phyloP scores from a whole-genome alignment of 2,888 invertebrate genomes.

The Zeuzera pyrina region DNA sequence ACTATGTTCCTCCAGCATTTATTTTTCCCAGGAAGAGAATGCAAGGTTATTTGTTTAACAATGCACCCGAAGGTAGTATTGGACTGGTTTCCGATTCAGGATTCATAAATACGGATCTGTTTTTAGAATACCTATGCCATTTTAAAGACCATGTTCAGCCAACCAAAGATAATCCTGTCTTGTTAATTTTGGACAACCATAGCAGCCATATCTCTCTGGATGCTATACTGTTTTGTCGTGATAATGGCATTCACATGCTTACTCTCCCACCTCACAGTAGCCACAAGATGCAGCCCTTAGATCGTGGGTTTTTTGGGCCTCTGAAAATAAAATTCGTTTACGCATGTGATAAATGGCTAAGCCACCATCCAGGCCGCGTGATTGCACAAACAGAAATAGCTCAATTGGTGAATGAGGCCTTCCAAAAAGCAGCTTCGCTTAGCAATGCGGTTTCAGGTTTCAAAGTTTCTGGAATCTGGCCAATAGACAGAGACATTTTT shows the following conservation, averaged over 20 bases:
- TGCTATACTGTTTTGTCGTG: conserved; percentile 7
- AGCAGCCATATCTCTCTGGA: conserved; percentile 9
- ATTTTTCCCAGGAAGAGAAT: conserved; percentile 24
- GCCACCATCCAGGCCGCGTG: conserved; percentile 3
- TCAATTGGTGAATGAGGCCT: background rate
- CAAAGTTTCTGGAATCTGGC: background rate
- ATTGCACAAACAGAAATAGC: background rate
- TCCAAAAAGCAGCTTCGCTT: background rate
- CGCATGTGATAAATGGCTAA: conserved; percentile 13
- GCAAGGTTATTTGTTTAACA: conserved; percentile 18
- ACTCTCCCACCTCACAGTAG: conserved; percentile 11
- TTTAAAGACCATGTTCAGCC: background rate
- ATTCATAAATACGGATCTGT: conserved; percentile 17
- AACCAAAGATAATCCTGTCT: conserved; percentile 9
- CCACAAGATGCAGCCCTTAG: conserved; percentile 11
- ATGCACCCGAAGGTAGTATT: conserved; percentile 21
- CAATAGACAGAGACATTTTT: background rate
- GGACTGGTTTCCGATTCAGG: conserved; percentile 20
- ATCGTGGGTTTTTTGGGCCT: conserved; percentile 9
- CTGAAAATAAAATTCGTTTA: conserved; percentile 8
- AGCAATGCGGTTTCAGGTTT: background rate
- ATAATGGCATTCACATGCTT: conserved; percentile 7
- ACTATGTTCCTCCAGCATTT: conserved; percentile 29
- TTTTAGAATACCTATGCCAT: background rate
- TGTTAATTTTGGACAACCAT: conserved; percentile 12